Evolutionary conservation across 1,140 invertebrate genomes (phyloP).

Genomic region (Mycetomoellerius zeteki): DNA sequence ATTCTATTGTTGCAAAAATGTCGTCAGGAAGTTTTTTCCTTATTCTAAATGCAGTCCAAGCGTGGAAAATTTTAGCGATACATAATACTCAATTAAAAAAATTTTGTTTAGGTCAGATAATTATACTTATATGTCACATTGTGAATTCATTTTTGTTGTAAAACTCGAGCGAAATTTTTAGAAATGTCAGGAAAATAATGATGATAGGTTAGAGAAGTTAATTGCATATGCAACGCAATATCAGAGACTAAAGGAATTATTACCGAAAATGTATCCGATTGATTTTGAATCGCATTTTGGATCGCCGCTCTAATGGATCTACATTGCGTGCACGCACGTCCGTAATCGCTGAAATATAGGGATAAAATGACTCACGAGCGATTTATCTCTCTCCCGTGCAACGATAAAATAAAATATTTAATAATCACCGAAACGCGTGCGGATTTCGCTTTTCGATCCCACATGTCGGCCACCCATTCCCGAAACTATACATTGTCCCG

Average conservation of each 20-base stretch:
- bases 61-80: not conserved
- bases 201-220: constrained; percentile 10
- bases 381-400: constrained; percentile 12
- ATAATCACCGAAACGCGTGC: constrained; percentile 58
- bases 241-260: constrained; percentile 40
- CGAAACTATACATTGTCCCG: constrained; percentile 45
- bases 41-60: not conserved
- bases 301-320: constrained; percentile 33
- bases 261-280: constrained; percentile 42
- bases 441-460: constrained; percentile 32
- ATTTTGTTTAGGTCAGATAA: not conserved
- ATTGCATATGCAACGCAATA: constrained; percentile 7
- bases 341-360: constrained; percentile 51
- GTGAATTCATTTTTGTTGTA: constrained; percentile 24
- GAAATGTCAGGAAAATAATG: not conserved
- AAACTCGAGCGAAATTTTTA: constrained; percentile 21
- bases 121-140: not conserved
- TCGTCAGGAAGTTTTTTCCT: not conserved
- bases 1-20: not conserved
- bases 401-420: constrained; percentile 64
- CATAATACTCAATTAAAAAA: constrained; percentile 18
- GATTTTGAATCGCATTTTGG: constrained; percentile 32
- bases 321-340: constrained; percentile 24
- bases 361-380: constrained; percentile 35
- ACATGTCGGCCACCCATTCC: constrained; percentile 3